phyloP scores from a whole-genome alignment of 2,888 invertebrate species.

The Drosophila nigricruria region DNA sequence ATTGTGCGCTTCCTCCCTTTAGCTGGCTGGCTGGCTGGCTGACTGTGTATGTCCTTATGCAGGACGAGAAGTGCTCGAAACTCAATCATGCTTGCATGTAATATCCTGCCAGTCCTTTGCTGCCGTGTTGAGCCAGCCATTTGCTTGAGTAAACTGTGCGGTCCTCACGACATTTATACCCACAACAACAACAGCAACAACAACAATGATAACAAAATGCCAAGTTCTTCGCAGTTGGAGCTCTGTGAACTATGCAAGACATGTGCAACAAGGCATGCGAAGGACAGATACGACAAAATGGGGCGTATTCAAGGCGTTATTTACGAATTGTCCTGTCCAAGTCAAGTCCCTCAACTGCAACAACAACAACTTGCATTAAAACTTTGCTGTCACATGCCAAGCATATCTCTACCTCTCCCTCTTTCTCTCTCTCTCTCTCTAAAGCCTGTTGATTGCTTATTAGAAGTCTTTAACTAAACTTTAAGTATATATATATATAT shows the following conservation, averaged over 20 bases:
- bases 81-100: constrained; percentile 81
- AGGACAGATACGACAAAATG: constrained; percentile 48
- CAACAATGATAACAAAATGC: constrained; percentile 67
- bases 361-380: constrained; percentile 52
- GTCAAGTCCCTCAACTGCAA: constrained; percentile 29
- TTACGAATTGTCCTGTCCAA: constrained; percentile 36
- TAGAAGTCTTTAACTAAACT: constrained; percentile 34
- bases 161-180: constrained; percentile 73
- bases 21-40: constrained; percentile 8
- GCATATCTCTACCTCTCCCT: constrained; percentile 42
- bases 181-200: constrained; percentile 36
- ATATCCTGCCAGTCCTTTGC: constrained; percentile 69
- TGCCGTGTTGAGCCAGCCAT: constrained; percentile 72
- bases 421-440: constrained; percentile 10
- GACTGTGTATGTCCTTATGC: constrained; percentile 14
- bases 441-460: constrained; percentile 77
- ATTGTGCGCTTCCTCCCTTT: constrained; percentile 71
- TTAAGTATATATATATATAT: background rate
- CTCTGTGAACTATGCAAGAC: constrained; percentile 63
- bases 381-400: constrained; percentile 67
- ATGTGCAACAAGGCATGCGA: constrained; percentile 70
- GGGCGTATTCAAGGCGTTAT: constrained; percentile 26
- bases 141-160: constrained; percentile 82
- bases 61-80: constrained; percentile 62
- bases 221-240: constrained; percentile 67